Evolutionary conservation across 1,140 invertebrate genomes (phyloP), one percentile per base, ranked within the genome.

Genomic region (Papilio dardanus): DNA sequence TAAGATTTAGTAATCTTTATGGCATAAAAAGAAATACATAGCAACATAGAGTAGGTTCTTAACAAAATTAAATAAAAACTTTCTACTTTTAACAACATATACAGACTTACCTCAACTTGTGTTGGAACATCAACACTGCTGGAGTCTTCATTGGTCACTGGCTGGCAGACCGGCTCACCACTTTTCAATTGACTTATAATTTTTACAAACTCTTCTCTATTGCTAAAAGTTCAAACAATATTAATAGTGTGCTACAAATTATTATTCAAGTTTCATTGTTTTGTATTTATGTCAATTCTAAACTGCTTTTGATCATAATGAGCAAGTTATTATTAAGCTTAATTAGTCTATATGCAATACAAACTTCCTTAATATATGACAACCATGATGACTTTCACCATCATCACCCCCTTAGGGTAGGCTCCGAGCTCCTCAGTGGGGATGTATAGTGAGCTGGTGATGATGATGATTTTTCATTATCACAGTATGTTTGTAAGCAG

Each of bases 101-200:
- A 37, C 7, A 37, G 7, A 33, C 3, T 93, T 94, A 77, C 94
- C 94, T 82, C 94, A 93, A 78, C 94, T 68, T 81, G 75, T 65
- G 80, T 71, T 42, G 79, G 77, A 68, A 82, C 46, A 76, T 94
- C 94, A 81, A 93, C 85, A 85, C 95, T 95, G 84, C 94, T 96
- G 30, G 95, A 95, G 81, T 96, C 96, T 86, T 96, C 96, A 90
- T 96, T 96, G 77, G 95, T 94, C 46, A 94, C 88, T 46, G 94
- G 94, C 16, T 93, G 92, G 74, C 94, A 94, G 21, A 94, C 84
- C 74, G 95, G 94, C 84, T 96, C 96, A 40, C 96, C 96, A 82
- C 95, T 95, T 62, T 96, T 95, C 33, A 98, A 91, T 75, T 96
- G 94, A 33, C 93, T 93, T 84, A 98, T 97, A 8, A 98, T 94